Evolutionary conservation across 1,140 invertebrate species (phyloP).

Genomic region (Trachelipus rathkii): DNA sequence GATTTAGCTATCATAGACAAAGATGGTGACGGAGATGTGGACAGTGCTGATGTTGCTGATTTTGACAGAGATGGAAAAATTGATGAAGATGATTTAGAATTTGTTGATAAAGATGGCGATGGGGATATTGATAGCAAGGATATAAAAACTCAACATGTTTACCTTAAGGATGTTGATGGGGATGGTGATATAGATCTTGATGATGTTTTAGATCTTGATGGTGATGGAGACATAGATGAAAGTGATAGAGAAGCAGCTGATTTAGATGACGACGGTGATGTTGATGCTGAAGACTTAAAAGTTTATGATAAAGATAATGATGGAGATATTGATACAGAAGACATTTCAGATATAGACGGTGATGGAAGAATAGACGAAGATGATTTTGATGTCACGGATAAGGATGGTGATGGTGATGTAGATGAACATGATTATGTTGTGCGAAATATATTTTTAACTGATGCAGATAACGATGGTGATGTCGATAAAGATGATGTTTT

Average conservation of each 20-base stretch:
- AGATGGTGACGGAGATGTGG: constrained; percentile 29
- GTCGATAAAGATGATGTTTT: constrained; percentile 37
- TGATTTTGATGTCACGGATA: constrained; percentile 37
- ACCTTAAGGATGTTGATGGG: constrained; percentile 35
- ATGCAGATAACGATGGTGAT: constrained; percentile 39
- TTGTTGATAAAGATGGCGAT: constrained; percentile 41
- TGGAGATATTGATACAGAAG: constrained; percentile 24
- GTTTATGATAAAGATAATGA: not conserved
- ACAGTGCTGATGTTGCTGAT: constrained; percentile 22
- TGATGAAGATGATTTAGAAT: constrained; percentile 29
- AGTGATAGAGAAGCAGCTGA: constrained; percentile 3
- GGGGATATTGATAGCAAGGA: constrained; percentile 32
- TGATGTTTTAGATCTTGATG: constrained; percentile 39
- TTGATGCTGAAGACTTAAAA: constrained; percentile 23
- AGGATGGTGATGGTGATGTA: constrained; percentile 35
- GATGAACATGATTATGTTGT: constrained; percentile 21
- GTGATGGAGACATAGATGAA: constrained; percentile 37
- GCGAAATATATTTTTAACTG: constrained; percentile 28
- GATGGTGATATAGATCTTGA: constrained; percentile 39
- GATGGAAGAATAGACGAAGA: constrained; percentile 38
- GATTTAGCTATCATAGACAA: constrained; percentile 31
- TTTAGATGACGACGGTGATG: constrained; percentile 23
- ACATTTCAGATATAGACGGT: constrained; percentile 25
- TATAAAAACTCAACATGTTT: constrained; percentile 10
- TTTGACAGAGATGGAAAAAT: constrained; percentile 31